A percentile compares a stretch with the other conserved stretches of the same genome.
phyloP scores from a whole-genome alignment of 64 coral and sea anemone genomes.

The Dendrophyllia cribrosa region DNA sequence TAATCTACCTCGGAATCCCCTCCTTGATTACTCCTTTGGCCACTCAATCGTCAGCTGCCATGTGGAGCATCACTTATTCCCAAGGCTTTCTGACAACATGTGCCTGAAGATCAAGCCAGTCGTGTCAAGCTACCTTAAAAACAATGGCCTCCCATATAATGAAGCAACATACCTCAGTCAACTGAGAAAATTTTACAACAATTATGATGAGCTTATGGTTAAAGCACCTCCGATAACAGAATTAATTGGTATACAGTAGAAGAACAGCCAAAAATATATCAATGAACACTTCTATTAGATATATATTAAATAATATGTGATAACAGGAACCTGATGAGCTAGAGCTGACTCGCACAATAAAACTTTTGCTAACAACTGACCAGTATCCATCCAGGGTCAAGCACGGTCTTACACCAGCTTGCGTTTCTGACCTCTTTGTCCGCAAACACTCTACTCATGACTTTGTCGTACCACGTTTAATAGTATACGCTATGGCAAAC shows the following conservation, averaged over 20 bases:
- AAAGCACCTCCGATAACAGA: constrained; percentile 93
- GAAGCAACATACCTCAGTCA: constrained; percentile 72
- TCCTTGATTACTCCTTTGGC: constrained; percentile 91
- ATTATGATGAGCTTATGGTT: constrained; percentile 95
- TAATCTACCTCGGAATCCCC: constrained; percentile 73
- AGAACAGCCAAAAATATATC: too few relatives aligned
- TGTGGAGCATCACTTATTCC: constrained; percentile 94
- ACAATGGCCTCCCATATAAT: constrained; percentile 83
- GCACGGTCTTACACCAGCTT: too few relatives aligned
- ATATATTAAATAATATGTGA: too few relatives aligned
- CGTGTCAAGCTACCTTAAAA: constrained; percentile 83
- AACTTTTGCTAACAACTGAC: too few relatives aligned
- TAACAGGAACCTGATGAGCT: too few relatives aligned
- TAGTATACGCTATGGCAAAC: too few relatives aligned
- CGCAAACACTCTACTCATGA: too few relatives aligned
- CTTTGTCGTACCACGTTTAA: too few relatives aligned
- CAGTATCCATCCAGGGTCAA: too few relatives aligned
- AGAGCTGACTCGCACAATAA: too few relatives aligned
- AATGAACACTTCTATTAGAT: too few relatives aligned
- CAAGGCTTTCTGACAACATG: constrained; percentile 96
- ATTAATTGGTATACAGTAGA: constrained; percentile 87
- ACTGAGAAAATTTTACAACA: constrained; percentile 83
- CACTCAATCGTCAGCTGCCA: constrained; percentile 86
- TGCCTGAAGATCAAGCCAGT: constrained; percentile 93
- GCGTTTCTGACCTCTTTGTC: too few relatives aligned